These are phyloP conservation scores for Leptinotarsa peninsularis DNA, from an alignment of 2,888 invertebrate genomes.

Conservation along the genomic window DNA sequence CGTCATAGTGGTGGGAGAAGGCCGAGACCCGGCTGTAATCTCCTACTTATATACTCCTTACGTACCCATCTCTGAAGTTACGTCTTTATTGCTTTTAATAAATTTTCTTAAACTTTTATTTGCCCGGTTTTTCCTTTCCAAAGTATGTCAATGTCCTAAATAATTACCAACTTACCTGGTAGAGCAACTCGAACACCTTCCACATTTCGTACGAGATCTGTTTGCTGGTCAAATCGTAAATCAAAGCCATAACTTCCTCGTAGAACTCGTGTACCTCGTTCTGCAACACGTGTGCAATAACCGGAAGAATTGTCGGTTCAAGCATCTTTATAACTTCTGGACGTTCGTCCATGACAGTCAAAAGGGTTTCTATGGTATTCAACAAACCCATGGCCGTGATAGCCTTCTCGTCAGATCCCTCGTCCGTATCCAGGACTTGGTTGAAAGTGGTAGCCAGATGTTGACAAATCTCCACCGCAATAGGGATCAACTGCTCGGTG, in stretches of 20 bases:
- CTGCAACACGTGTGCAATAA: slow-evolving; percentile 86
- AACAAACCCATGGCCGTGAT: slow-evolving; percentile 97
- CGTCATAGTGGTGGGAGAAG: too few relatives aligned
- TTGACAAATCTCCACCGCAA: slow-evolving; percentile 94
- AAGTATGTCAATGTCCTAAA: too few relatives aligned
- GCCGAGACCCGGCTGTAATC: too few relatives aligned
- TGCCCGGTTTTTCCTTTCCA: too few relatives aligned
- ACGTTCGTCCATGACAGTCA: slow-evolving; percentile 92
- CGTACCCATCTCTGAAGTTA: too few relatives aligned
- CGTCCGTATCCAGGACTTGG: slow-evolving; percentile 80
- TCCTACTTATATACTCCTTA: too few relatives aligned
- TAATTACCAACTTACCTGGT: slow-evolving; percentile 69
- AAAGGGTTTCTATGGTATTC: slow-evolving; percentile 94
- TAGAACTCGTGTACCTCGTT: slow-evolving; percentile 88
- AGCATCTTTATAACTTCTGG: slow-evolving; percentile 82
- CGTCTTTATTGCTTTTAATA: too few relatives aligned
- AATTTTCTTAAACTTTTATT: too few relatives aligned
- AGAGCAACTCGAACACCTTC: slow-evolving; percentile 91
- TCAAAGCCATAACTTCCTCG: slow-evolving; percentile 93
- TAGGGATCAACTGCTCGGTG: slow-evolving; percentile 87
- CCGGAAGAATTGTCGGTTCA: slow-evolving; percentile 92
- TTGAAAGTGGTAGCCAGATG: slow-evolving; percentile 90
- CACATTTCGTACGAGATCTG: slow-evolving; percentile 94
- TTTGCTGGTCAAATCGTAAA: slow-evolving; percentile 91
- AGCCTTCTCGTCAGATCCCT: slow-evolving; percentile 94